phyloP scores from a whole-genome alignment of 1,140 invertebrate species.

The Melanaphis sacchari region DNA sequence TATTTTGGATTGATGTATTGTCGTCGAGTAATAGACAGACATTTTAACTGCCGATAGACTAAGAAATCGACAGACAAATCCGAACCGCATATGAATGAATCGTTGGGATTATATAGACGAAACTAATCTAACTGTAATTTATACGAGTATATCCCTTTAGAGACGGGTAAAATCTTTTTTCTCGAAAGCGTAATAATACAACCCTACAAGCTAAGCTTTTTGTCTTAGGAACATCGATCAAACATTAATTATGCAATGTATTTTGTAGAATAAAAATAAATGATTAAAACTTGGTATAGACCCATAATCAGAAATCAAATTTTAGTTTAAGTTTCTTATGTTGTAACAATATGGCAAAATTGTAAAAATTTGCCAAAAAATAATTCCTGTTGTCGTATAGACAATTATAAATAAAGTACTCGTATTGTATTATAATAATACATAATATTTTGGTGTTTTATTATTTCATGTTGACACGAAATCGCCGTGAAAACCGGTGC shows the following conservation, averaged over 20 bases:
- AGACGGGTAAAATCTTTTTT: background rate
- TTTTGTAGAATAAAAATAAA: background rate
- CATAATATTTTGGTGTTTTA: background rate
- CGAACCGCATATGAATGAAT: background rate
- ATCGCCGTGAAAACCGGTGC: background rate
- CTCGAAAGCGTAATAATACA: background rate
- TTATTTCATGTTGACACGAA: background rate
- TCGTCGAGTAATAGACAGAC: background rate
- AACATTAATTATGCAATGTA: background rate
- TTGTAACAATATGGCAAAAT: background rate
- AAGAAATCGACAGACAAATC: background rate
- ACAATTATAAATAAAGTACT: background rate
- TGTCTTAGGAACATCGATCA: background rate
- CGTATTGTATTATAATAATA: background rate
- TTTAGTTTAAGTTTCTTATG: background rate
- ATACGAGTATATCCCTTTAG: background rate
- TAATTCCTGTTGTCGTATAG: background rate
- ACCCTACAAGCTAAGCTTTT: background rate
- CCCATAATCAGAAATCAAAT: background rate
- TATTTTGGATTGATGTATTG: slow-evolving; percentile 2
- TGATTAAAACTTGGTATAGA: background rate
- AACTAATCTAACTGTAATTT: background rate
- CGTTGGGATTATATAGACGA: background rate
- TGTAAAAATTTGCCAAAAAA: background rate
- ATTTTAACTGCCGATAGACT: background rate